Percentiles rank a stretch among this genome's conserved stretches.
Conservation (phyloP, 2,888 invertebrate genomes). For the Sinodicranocentrus sp. region DNA sequence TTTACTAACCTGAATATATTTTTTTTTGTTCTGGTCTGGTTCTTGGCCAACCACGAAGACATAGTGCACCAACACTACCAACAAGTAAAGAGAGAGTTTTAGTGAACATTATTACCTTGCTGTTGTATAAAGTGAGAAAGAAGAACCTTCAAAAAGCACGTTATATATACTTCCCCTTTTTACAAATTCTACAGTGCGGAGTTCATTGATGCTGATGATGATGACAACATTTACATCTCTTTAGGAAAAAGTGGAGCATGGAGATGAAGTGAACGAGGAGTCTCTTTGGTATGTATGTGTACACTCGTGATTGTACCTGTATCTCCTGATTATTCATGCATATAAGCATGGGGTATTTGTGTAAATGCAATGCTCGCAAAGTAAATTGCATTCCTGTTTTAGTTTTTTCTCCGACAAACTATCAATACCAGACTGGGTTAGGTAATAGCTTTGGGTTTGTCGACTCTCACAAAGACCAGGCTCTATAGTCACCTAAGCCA, state of each 20-base stretch:
- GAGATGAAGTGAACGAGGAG: background rate
- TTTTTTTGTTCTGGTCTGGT: background rate
- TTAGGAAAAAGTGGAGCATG: constrained; percentile 32
- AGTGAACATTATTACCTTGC: background rate
- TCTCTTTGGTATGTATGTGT: background rate
- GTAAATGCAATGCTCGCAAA: constrained; percentile 26
- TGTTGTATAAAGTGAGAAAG: background rate
- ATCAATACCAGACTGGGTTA: background rate
- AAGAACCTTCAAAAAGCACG: background rate
- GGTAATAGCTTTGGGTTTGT: background rate
- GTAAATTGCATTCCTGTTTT: constrained; percentile 29
- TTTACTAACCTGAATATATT: background rate
- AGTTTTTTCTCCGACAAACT: background rate
- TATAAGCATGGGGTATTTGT: constrained; percentile 25
- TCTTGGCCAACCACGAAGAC: background rate
- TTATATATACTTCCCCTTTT: too few relatives aligned
- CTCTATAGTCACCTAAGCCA: constrained; percentile 9
- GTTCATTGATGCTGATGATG: constrained; percentile 40
- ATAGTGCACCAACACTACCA: background rate
- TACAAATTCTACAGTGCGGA: background rate
- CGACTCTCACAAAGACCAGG: background rate
- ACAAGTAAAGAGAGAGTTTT: background rate
- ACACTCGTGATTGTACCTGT: constrained; percentile 15
- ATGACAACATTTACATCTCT: constrained; percentile 32
- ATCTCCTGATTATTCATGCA: constrained; percentile 38